Evolutionary conservation across 2,888 invertebrate species (phyloP), one percentile per base, ranked within the genome.

Genomic region (Balanococcus diminutus): DNA sequence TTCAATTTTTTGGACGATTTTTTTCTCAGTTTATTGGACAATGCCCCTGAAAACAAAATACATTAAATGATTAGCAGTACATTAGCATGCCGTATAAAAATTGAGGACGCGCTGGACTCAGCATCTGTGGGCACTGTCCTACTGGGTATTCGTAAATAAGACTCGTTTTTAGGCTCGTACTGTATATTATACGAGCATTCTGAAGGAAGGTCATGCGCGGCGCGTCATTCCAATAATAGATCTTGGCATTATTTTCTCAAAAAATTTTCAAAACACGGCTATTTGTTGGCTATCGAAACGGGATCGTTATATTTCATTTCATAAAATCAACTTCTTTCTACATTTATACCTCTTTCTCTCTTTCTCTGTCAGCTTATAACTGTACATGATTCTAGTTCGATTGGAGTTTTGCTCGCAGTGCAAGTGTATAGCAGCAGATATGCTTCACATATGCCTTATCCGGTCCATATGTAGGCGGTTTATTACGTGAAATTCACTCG

Each of bases 241-340:
- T 28, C 11, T 67, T 67, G 61, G 61, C 61, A 67, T 67, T 28
- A 14, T 67, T 28, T 67, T 67, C 61, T 22, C 3, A 67, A 67
- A 28, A 67, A 67, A 67, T 28, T n/a, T 67, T 67, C 61, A 67
- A n/a, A n/a, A 67, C 61, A 11, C 28, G 28, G 61, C 61, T 11
- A 67, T 67, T 67, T 67, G 61, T 67, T 67, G 61, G 61, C 61
- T 67, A 67, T 67, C 61, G 61, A 67, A 67, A 67, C 28, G 61
- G 28, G 61, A 67, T 28, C 61, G 61, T 67, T 28, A 51, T n/a
- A n/a, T n/a, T n/a, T n/a, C n/a, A n/a, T 51, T 51, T 51, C 19
- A 51, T 51, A 51, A 67, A 67, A 67, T 67, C 28, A 28, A 25
- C n/a, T n/a, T n/a, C n/a, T n/a, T n/a, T n/a, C n/a, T n/a, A n/a